Percentiles rank a stretch among this genome's conserved stretches.
These are phyloP conservation scores for Bibio marci DNA, from an alignment of 2,888 invertebrate genomes.

Conservation along the genomic window DNA sequence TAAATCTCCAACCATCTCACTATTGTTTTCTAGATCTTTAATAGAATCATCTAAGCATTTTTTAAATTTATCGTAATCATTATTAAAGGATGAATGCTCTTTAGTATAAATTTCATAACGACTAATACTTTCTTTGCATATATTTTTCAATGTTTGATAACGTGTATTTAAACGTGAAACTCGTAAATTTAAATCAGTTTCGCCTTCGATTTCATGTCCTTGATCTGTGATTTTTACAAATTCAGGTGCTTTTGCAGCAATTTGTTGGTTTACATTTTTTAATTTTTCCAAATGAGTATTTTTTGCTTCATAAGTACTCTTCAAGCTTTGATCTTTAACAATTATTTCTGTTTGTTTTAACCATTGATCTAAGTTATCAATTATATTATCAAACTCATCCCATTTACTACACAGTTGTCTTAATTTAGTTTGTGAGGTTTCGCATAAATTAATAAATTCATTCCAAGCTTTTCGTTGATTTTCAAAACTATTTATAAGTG, in stretches of 20 bases:
- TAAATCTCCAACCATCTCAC: conserved; percentile 74
- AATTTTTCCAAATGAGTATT: conserved; percentile 60
- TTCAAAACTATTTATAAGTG: conserved; percentile 53
- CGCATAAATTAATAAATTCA: conserved; percentile 52
- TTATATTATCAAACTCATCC: conserved; percentile 60
- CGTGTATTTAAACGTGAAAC: conserved; percentile 63
- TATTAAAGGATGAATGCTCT: conserved; percentile 69
- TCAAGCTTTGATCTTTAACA: conserved; percentile 76
- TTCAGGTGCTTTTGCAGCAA: conserved; percentile 46
- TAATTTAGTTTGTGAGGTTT: conserved; percentile 51
- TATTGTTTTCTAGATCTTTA: conserved; percentile 49
- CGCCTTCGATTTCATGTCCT: conserved; percentile 53
- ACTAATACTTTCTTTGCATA: conserved; percentile 64
- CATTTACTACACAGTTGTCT: conserved; percentile 62
- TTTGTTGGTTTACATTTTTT: conserved; percentile 50
- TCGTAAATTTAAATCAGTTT: conserved; percentile 54
- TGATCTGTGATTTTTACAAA: conserved; percentile 50
- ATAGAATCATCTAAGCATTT: conserved; percentile 58
- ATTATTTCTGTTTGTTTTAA: conserved; percentile 68
- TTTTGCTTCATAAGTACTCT: conserved; percentile 72
- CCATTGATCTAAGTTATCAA: conserved; percentile 70
- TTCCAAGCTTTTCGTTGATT: conserved; percentile 59
- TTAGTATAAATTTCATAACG: conserved; percentile 70
- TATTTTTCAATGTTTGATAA: conserved; percentile 65
- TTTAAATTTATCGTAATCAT: conserved; percentile 52